phyloP scores from a whole-genome alignment of 2,797 vertebrate species.

The Pelodytes ibericus region DNA sequence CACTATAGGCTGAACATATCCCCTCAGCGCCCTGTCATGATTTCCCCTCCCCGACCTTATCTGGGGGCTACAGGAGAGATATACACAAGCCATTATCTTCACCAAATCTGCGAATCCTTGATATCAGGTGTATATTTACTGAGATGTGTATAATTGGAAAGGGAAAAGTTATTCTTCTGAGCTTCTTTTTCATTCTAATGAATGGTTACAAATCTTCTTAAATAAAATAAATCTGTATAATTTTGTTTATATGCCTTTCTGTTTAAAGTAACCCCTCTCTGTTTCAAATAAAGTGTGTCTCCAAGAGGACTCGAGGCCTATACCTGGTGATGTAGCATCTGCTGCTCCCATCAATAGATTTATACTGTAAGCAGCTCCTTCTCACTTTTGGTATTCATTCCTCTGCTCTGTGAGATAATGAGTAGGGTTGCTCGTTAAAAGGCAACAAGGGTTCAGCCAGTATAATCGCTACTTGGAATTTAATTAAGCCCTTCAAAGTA shows the following conservation, averaged over 20 bases:
- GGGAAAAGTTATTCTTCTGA: too few relatives aligned
- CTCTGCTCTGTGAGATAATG: constrained; percentile 38
- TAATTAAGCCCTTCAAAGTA: constrained; percentile 32
- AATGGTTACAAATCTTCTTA: too few relatives aligned
- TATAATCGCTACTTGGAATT: constrained; percentile 32
- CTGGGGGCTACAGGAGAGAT: too few relatives aligned
- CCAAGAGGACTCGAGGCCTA: background rate
- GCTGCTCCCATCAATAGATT: constrained; percentile 5
- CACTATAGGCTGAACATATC: too few relatives aligned
- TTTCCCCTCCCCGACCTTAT: too few relatives aligned
- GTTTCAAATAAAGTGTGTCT: background rate
- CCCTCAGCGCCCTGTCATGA: too few relatives aligned
- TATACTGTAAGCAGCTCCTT: constrained; percentile 3
- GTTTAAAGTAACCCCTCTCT: too few relatives aligned
- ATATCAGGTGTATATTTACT: too few relatives aligned
- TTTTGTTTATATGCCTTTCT: background rate
- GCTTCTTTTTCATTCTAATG: too few relatives aligned
- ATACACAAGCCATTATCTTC: too few relatives aligned
- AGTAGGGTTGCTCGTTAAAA: constrained; percentile 23
- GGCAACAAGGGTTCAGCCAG: constrained; percentile 2
- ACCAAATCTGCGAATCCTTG: too few relatives aligned
- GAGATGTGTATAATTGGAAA: too few relatives aligned
- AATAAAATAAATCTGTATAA: background rate
- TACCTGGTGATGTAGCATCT: background rate
- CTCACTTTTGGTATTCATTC: constrained; percentile 13